Base-by-base conservation (phyloP, 2,888 invertebrate species). In the Mimumesa dahlbomi region DNA sequence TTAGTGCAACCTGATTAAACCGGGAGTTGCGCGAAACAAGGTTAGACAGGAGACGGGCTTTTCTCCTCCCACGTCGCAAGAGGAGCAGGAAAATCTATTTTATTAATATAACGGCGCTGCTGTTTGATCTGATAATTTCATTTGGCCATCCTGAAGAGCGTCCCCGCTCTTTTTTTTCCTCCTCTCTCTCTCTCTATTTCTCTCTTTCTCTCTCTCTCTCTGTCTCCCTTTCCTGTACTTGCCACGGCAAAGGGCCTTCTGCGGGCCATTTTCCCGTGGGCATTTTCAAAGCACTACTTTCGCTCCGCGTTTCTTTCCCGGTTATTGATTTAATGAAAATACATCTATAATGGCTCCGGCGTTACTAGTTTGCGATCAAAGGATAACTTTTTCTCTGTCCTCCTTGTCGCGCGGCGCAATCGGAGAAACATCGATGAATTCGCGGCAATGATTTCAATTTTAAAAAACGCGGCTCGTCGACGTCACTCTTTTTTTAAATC, bases 121-220 rank as follows among this genome's bases (percentile, higher is more conserved):
- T 84, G 83, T 87, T 86, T 85, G 85, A 85, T 85, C 85, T 80
- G 81, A 81, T 86, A 85, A 86, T 85, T 84, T 75, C 73, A 77
- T 86, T 84, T 83, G 66, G 73, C 38, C 68, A 64, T 69, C 66
- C 72, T 77, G 75, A 76, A 79, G 77, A 74, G 77, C 72, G 49
- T 59, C 48, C 61, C 38, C 40, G 46, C 46, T 16, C 11, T 22
- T 54, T 57, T 78, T 67, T 57, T 65, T 46, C n/a, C n/a, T n/a
- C n/a, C n/a, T n/a, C n/a, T n/a, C n/a, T n/a, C n/a, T n/a, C n/a
- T n/a, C n/a, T n/a, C n/a, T n/a, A n/a, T n/a, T n/a, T n/a, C n/a
- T n/a, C n/a, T n/a, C n/a, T n/a, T n/a, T n/a, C n/a, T n/a, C n/a
- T n/a, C n/a, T n/a, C n/a, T n/a, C n/a, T n/a, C n/a, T n/a, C n/a